Base-by-base conservation (phyloP, 2,888 invertebrate genomes). In the Sisyra terminalis region DNA sequence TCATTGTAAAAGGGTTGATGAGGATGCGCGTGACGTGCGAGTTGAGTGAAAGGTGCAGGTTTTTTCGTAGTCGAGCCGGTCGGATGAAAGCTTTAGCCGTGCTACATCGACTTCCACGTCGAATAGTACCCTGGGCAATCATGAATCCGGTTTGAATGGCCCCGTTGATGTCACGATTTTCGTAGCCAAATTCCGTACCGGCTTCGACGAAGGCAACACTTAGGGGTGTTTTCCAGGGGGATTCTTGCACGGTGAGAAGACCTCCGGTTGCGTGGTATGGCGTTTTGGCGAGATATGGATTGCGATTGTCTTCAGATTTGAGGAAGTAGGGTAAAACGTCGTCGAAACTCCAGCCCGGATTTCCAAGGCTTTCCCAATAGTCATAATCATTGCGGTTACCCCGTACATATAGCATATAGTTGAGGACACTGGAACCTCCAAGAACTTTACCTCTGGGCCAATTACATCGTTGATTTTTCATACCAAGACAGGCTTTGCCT, bases 391-490 rank as follows among this genome's bases (percentile, higher is more conserved):
- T 69, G 44, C 70, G 69, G 57, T 71, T 85, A 8, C 92, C 92
- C 47, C 92, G 66, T 0, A 89, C 84, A 58, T 92, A 92, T 3
- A 90, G 68, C 90, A 92, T 89, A 58, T 86, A 86, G 57, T 92
- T 92, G 1, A 90, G 66, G 0, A 84, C 82, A 50, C 84, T 83
- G 1, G 83, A 83, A 1, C 92, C 92, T 2, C 93, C 93, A 1
- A 93, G 69, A 2, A 90, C 86, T 60, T 87, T 88, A 14, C 87
- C 87, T 39, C 93, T 66, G 0, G 88, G 87, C 88, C 87, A 88
- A 58, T 84, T 87, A 62, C 88, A 88, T 43, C 80, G 70, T 39
- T 76, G 78, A 46, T 78, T 78, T 52, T 80, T 79, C 76, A 88
- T 84, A 10, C 82, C 87, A 46, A 87, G 63, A 51, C 88, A 88